These are phyloP conservation scores for Tamias sibiricus DNA, from an alignment of 2,113 vertebrate genomes.

Conservation along the genomic window DNA sequence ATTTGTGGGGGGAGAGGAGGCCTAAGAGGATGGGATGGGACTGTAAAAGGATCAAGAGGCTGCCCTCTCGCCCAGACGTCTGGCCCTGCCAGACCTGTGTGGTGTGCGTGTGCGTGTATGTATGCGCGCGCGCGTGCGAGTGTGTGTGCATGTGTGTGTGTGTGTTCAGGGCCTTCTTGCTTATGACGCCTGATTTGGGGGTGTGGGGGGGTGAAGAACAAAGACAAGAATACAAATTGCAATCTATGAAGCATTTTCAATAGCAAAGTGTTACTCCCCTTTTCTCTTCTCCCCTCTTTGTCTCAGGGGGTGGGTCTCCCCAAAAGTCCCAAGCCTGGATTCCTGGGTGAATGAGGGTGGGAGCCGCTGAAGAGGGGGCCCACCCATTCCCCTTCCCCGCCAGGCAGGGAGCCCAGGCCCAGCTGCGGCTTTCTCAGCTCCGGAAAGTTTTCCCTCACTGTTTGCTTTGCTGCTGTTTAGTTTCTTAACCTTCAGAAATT, in stretches of 20 bases:
- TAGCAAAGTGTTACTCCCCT: constrained; percentile 54
- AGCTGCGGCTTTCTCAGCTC: constrained; percentile 86
- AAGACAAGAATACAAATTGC: constrained; percentile 85
- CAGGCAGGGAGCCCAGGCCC: constrained; percentile 73
- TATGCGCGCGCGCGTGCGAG: background rate
- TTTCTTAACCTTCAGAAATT: constrained; percentile 99
- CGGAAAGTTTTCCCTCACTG: constrained; percentile 91
- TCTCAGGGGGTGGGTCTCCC: background rate
- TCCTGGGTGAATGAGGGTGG: background rate
- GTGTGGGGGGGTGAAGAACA: constrained; percentile 83
- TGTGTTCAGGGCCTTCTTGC: constrained; percentile 63
- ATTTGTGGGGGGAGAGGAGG: constrained; percentile 78
- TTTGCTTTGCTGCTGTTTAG: constrained; percentile 99
- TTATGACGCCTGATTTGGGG: constrained; percentile 82
- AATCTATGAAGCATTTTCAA: constrained; percentile 83
- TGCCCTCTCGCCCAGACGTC: constrained; percentile 87
- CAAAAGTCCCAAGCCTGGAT: background rate
- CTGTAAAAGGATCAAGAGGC: constrained; percentile 87
- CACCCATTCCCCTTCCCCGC: background rate
- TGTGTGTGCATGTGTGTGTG: background rate
- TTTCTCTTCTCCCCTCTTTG: background rate
- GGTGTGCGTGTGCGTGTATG: background rate
- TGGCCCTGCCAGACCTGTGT: constrained; percentile 83
- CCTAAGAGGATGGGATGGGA: constrained; percentile 42
- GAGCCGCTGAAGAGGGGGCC: background rate